These are phyloP conservation scores for Drosophila elegans DNA, from an alignment of 1,140 invertebrate species.

Conservation along the genomic window DNA sequence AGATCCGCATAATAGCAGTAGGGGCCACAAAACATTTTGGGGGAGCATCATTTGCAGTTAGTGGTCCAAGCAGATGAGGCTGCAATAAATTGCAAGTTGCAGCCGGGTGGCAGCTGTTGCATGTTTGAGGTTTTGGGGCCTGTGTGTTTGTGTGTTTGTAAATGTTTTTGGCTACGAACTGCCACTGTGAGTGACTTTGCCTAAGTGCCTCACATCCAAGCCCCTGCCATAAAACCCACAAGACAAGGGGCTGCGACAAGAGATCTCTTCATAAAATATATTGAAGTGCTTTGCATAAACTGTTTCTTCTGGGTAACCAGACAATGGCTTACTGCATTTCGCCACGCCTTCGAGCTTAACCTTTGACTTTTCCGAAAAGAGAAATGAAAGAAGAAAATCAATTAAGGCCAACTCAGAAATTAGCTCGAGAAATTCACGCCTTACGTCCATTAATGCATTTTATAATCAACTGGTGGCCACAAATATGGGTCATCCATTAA, in stretches of 20 bases:
- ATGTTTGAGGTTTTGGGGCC: conserved; percentile 43
- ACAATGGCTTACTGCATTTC: conserved; percentile 39
- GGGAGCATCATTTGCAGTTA: conserved; percentile 28
- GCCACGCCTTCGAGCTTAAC: conserved; percentile 13
- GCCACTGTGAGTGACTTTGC: conserved; percentile 57
- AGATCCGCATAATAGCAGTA: conserved; percentile 1
- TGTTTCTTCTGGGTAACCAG: conserved; percentile 12
- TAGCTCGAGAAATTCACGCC: conserved; percentile 39
- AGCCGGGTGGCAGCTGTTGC: conserved; percentile 66
- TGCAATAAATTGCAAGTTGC: conserved; percentile 72
- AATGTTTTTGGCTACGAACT: conserved; percentile 48
- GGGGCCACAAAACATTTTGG: conserved; percentile 11
- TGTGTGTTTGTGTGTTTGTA: conserved; percentile 31
- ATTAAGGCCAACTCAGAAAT: conserved; percentile 51
- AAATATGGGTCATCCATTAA: conserved; percentile 43
- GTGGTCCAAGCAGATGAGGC: conserved; percentile 43
- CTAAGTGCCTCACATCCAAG: conserved; percentile 34
- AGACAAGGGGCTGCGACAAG: conserved; percentile 42
- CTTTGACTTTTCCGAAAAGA: conserved; percentile 9
- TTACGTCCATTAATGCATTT: conserved; percentile 33
- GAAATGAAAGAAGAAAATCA: conserved; percentile 45
- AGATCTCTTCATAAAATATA: conserved; percentile 71
- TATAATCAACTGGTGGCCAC: conserved; percentile 44
- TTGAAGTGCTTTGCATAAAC: conserved; percentile 64
- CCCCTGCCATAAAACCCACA: conserved; percentile 10